Conservation (phyloP, 2,888 invertebrate species). For the Caenorhabditis virilis region DNA sequence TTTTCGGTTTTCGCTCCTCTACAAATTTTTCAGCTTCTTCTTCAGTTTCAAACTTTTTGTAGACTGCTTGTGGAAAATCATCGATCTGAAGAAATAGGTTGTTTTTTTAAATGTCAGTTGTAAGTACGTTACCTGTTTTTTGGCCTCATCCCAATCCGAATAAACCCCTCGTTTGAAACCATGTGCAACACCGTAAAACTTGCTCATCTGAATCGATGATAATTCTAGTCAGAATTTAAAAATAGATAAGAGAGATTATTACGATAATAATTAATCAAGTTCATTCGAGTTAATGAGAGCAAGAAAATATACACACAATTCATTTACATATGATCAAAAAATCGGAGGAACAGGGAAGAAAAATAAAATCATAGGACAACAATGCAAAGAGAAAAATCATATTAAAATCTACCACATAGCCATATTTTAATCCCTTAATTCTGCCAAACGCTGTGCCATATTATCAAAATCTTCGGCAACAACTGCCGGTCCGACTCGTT, state of each 20-base stretch:
- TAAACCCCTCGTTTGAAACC: slow-evolving; percentile 46
- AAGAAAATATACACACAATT: too few species aligned
- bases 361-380: too few species aligned
- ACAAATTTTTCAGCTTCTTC: slow-evolving; percentile 56
- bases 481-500: slow-evolving; percentile 7
- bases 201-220: too few species aligned
- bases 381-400: too few species aligned
- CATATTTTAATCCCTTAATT: slow-evolving; percentile 43
- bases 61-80: slow-evolving; percentile 56
- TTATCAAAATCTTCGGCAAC: slow-evolving; percentile 40
- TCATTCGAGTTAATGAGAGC: background rate
- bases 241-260: too few species aligned
- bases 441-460: slow-evolving; percentile 49
- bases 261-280: background rate
- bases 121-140: slow-evolving; percentile 69
- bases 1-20: slow-evolving; percentile 37
- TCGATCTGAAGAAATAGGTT: slow-evolving; percentile 43
- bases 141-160: slow-evolving; percentile 70
- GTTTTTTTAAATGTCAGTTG: too few species aligned
- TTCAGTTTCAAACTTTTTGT: slow-evolving; percentile 54
- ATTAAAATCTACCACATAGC: too few species aligned
- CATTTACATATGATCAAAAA: too few species aligned
- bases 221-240: too few species aligned
- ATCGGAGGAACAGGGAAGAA: too few species aligned
- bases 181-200: slow-evolving; percentile 57